Conservation (phyloP, 2,888 invertebrate genomes). For the Mesochorus sp. region DNA sequence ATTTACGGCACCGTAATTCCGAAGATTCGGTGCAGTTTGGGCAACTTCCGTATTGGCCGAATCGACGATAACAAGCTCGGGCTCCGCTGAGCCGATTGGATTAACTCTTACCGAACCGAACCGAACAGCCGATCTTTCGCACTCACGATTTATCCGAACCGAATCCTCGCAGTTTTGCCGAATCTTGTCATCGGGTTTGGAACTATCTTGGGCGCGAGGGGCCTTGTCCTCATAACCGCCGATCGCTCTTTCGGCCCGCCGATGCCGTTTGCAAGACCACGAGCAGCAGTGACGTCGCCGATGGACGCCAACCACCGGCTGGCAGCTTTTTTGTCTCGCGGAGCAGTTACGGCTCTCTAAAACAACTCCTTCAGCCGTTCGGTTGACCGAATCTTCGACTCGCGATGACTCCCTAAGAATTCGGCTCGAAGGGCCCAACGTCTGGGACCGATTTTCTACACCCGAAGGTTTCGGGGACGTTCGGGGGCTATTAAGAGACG, state of each 20-base stretch:
- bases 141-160: background rate
- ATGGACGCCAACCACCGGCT: slow-evolving; percentile 5
- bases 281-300: background rate
- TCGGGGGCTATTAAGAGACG: no score
- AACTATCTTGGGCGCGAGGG: background rate
- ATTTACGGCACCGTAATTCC: background rate
- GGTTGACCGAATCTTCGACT: no score
- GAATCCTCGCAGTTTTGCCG: background rate
- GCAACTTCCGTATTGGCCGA: slow-evolving; percentile 10
- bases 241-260: background rate
- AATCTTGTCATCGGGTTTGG: background rate
- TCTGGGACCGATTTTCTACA: no score
- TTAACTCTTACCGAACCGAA: background rate
- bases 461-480: no score
- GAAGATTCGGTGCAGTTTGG: background rate
- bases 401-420: background rate
- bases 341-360: no score
- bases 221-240: background rate
- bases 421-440: background rate
- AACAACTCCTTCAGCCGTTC: no score
- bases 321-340: no score
- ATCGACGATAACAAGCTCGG: background rate
- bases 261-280: slow-evolving; percentile 13
- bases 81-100: background rate
- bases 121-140: background rate